A percentile compares a stretch with the other conserved stretches of the same genome.
These are phyloP conservation scores for Sinohyriopsis cumingii DNA, from an alignment of 2,888 invertebrate genomes.

Conservation along the genomic window DNA sequence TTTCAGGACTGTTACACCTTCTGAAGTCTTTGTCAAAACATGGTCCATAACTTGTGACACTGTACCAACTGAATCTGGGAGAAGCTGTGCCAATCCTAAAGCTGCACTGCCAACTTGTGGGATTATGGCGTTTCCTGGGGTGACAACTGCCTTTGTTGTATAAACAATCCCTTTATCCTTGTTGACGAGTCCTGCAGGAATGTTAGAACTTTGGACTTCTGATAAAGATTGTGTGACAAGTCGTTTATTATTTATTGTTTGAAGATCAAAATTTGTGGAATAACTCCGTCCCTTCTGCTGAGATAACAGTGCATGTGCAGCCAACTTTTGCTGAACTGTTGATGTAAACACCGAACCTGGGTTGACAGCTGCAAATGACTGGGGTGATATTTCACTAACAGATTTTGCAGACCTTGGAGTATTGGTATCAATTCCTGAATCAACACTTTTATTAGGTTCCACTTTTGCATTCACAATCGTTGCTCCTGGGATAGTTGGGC, in stretches of 20 bases:
- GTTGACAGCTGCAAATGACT: conserved; percentile 13
- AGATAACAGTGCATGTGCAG: conserved; percentile 23
- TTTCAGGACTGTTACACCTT: too few species aligned
- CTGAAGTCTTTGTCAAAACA: too few species aligned
- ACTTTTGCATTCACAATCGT: conserved; percentile 46
- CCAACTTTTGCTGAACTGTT: conserved; percentile 49
- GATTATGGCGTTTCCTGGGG: too few species aligned
- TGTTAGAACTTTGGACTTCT: conserved; percentile 5
- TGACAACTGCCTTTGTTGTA: too few species aligned
- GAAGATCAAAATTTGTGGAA: conserved; percentile 22
- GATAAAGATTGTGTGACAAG: conserved; percentile 29
- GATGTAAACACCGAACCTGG: conserved; percentile 25
- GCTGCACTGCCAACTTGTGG: too few species aligned
- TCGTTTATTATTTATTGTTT: conserved; percentile 23
- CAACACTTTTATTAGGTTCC: conserved; percentile 55
- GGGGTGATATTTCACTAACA: conserved; percentile 26
- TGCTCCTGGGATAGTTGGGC: conserved; percentile 34
- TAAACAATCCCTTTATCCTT: too few species aligned
- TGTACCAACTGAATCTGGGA: too few species aligned
- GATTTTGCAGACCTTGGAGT: conserved; percentile 43
- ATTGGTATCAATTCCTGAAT: conserved; percentile 62
- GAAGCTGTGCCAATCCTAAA: too few species aligned
- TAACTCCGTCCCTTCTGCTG: conserved; percentile 25
- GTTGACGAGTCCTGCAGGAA: too few species aligned
- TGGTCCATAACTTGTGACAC: too few species aligned